Conservation (phyloP, 2,797 vertebrate species). For the Ctenosaura bakeri region DNA sequence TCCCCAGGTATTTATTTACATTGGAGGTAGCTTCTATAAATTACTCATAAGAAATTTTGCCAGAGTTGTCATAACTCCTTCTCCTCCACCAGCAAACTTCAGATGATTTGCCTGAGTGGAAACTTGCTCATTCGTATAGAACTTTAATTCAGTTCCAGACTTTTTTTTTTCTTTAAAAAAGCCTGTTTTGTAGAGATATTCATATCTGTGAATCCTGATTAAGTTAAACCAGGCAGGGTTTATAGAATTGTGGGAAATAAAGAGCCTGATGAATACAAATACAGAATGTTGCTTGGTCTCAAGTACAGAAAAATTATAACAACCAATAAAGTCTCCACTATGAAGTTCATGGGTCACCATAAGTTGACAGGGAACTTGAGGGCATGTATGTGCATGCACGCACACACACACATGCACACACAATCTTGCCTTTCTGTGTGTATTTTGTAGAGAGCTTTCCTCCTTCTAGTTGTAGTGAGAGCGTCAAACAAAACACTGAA, state of each 20-base stretch:
- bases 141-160: not conserved
- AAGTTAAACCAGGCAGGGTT: not conserved
- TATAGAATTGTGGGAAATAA: not conserved
- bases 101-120: not conserved
- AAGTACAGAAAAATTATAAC: not conserved
- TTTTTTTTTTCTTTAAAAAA: not conserved
- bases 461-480: not conserved
- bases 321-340: slow-evolving; percentile 2
- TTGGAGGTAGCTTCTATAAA: too few relatives aligned
- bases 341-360: too few relatives aligned
- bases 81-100: not conserved
- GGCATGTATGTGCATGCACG: too few relatives aligned
- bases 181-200: not conserved
- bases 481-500: not conserved
- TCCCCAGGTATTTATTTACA: not conserved
- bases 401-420: too few relatives aligned
- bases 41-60: too few relatives aligned
- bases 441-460: not conserved
- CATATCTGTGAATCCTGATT: not conserved
- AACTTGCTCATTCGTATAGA: not conserved
- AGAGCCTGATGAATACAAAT: not conserved
- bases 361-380: not conserved
- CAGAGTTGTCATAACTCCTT: not conserved
- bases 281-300: slow-evolving; percentile 2
- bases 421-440: not conserved